A percentile compares a stretch with the other conserved stretches of the same genome.
phyloP scores from a whole-genome alignment of 2,888 invertebrate species.

The Pherbina coryleti region DNA sequence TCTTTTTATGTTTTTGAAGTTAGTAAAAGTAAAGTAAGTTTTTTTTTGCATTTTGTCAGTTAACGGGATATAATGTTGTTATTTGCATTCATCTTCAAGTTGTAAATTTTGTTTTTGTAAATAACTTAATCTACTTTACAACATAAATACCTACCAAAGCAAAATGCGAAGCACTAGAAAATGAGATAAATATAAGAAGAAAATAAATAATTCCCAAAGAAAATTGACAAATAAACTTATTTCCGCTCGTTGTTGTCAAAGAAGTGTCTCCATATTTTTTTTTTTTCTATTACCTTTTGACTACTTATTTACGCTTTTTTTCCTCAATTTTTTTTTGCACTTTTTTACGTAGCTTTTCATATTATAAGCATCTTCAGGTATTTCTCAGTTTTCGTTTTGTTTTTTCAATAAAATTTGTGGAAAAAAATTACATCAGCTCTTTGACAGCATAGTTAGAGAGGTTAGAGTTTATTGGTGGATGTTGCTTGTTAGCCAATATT shows the following conservation, averaged over 20 bases:
- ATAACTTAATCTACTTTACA: too few relatives aligned
- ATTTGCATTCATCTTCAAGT: too few relatives aligned
- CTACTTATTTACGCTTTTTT: not conserved
- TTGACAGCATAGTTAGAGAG: too few relatives aligned
- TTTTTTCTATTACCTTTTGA: not conserved
- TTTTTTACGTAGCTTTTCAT: conserved; percentile 2
- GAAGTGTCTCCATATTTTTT: not conserved
- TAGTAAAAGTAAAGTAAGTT: too few relatives aligned
- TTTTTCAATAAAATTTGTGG: conserved; percentile 9
- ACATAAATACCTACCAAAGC: too few relatives aligned
- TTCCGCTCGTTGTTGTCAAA: not conserved
- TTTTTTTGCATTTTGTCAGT: too few relatives aligned
- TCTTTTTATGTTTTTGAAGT: too few relatives aligned
- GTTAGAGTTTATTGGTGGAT: not conserved
- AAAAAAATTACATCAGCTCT: conserved; percentile 13
- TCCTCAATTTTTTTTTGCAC: not conserved
- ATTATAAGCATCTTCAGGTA: conserved; percentile 17
- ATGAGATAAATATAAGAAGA: not conserved
- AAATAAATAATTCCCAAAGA: not conserved
- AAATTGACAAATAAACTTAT: conserved; percentile 21
- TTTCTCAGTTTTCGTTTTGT: not conserved
- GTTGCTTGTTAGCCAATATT: not conserved
- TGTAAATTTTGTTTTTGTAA: too few relatives aligned
- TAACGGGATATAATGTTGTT: too few relatives aligned
- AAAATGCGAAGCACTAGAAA: not conserved